A percentile compares a stretch with the other conserved stretches of the same genome.
These are phyloP conservation scores for Haliclystus octoradiatus DNA, from an alignment of 30 jellyfish, hydroid and myxozoan species.

Conservation along the genomic window DNA sequence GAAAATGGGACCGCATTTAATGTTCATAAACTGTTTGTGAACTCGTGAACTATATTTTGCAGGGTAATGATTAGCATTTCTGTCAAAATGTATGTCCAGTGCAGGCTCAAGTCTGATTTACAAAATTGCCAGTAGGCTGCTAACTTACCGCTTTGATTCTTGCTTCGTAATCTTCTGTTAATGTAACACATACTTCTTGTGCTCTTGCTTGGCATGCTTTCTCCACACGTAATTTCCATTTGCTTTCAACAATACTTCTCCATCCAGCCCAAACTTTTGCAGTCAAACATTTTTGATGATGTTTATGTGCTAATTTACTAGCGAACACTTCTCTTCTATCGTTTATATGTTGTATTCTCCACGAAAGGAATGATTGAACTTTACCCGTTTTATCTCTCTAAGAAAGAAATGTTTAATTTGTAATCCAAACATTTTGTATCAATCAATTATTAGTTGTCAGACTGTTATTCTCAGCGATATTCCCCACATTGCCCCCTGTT, in stretches of 20 bases:
- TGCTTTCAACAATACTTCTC: constrained; percentile 72
- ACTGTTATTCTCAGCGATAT: too few species aligned
- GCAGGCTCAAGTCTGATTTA: too few species aligned
- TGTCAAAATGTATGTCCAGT: too few species aligned
- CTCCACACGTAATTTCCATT: constrained; percentile 88
- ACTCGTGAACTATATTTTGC: too few species aligned
- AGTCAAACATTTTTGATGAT: constrained; percentile 32
- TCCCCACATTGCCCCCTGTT: too few species aligned
- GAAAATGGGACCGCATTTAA: too few species aligned
- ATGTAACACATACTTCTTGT: constrained; percentile 76
- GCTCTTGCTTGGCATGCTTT: constrained; percentile 89
- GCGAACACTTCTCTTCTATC: constrained; percentile 63
- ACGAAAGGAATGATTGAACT: constrained; percentile 35
- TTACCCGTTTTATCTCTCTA: constrained; percentile 71
- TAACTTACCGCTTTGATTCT: constrained; percentile 68
- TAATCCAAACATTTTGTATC: too few species aligned
- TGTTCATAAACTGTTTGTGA: too few species aligned
- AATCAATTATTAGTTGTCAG: too few species aligned
- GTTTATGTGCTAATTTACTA: constrained; percentile 53
- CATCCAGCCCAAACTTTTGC: constrained; percentile 69
- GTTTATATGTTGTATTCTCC: constrained; percentile 64
- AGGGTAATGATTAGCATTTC: too few species aligned
- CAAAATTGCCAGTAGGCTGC: too few species aligned
- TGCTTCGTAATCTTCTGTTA: constrained; percentile 89
- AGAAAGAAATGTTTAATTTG: background rate